A percentile compares a stretch with the other conserved stretches of the same genome.
These are phyloP conservation scores for Apodemus speciosus DNA, from an alignment of 2,113 vertebrate species.

Conservation along the genomic window DNA sequence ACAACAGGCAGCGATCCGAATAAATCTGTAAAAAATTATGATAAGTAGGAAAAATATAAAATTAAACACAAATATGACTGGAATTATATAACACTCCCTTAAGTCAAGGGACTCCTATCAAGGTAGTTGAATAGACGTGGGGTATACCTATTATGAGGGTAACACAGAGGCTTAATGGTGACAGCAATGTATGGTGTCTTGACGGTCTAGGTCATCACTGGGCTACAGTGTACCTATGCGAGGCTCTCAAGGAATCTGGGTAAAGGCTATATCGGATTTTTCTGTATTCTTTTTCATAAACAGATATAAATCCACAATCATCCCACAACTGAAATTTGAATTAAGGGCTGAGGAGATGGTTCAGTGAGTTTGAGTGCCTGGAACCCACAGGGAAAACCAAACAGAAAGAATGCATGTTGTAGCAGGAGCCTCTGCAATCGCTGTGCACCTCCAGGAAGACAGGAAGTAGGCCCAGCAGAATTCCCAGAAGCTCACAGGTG, in stretches of 20 bases:
- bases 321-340: background rate
- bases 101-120: no score
- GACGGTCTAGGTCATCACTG: background rate
- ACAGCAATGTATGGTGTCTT: background rate
- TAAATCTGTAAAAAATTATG: slow-evolving; percentile 7
- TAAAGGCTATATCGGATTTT: background rate
- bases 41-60: background rate
- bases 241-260: background rate
- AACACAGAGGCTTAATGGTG: background rate
- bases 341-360: background rate
- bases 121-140: background rate
- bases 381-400: background rate
- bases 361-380: background rate
- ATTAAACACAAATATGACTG: background rate
- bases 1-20: slow-evolving; percentile 3
- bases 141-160: background rate
- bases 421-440: background rate
- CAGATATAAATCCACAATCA: background rate
- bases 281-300: background rate
- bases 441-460: background rate
- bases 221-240: background rate
- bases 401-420: background rate
- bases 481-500: background rate
- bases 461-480: background rate
- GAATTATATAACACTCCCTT: background rate